These are phyloP conservation scores for Mohoua ochrocephala DNA, from an alignment of 2,113 vertebrate species.

Conservation along the genomic window DNA sequence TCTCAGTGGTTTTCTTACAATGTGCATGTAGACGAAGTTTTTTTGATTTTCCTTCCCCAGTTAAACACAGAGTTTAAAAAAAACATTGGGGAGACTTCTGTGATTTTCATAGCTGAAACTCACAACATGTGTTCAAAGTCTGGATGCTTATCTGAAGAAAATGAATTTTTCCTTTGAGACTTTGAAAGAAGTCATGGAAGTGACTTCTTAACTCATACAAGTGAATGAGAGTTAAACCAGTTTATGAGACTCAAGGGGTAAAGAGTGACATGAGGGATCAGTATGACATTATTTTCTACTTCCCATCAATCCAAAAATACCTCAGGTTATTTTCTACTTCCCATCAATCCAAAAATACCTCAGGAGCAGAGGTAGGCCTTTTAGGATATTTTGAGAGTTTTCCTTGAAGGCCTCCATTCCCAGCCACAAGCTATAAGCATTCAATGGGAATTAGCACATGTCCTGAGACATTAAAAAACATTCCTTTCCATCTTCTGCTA, in stretches of 20 bases:
- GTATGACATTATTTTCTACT: background rate
- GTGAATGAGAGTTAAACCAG: background rate
- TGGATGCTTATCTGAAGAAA: background rate
- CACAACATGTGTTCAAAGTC: background rate
- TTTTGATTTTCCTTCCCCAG: background rate
- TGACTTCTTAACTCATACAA: background rate
- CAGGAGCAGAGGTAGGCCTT: background rate
- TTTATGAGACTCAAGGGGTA: background rate
- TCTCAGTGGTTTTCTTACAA: accelerated
- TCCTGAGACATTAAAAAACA: background rate
- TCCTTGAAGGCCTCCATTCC: background rate
- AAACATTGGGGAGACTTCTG: background rate
- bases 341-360: background rate
- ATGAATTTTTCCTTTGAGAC: background rate
- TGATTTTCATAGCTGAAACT: background rate
- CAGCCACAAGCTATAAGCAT: background rate
- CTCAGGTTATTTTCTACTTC: background rate
- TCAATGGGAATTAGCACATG: background rate
- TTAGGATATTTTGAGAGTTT: background rate
- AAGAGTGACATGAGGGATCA: background rate
- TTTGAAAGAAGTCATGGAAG: background rate
- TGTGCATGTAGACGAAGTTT: background rate
- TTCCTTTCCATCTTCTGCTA: background rate
- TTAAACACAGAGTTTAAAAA: background rate
- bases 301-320: background rate